phyloP scores from a whole-genome alignment of 2,888 invertebrate species.

The Amblyjoppa proteus region DNA sequence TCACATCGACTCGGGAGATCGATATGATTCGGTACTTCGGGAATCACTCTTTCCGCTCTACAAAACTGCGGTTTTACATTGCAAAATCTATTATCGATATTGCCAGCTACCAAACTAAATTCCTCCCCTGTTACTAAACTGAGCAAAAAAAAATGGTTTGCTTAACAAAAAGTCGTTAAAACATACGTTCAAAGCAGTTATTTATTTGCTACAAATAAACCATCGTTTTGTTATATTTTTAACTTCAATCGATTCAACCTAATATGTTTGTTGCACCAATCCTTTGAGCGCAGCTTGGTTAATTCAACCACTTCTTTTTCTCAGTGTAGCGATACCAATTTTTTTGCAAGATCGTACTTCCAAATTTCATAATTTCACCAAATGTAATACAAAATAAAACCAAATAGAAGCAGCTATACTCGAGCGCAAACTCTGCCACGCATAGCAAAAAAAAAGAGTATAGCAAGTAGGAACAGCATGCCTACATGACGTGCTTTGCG shows the following conservation, averaged over 20 bases:
- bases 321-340: no score
- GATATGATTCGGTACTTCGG: constrained; percentile 74
- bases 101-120: neutral
- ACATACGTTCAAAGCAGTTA: no score
- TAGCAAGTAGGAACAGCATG: constrained; percentile 36
- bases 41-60: constrained; percentile 58
- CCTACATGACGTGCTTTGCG: constrained; percentile 70
- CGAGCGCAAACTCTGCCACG: no score
- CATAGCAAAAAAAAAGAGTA: constrained; percentile 46
- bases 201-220: no score
- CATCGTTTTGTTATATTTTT: no score
- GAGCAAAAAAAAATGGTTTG: no score
- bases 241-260: no score
- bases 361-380: constrained; percentile 31
- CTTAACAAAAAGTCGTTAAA: no score
- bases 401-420: constrained; percentile 5
- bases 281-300: no score
- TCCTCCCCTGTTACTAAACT: no score
- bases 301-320: no score
- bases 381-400: constrained; percentile 50
- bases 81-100: constrained; percentile 36
- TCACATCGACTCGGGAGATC: constrained; percentile 73
- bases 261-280: no score
- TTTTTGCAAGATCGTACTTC: neutral
- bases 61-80: constrained; percentile 60